Evolutionary conservation across 2,888 invertebrate species (phyloP).

Genomic region (Timema cristinae): DNA sequence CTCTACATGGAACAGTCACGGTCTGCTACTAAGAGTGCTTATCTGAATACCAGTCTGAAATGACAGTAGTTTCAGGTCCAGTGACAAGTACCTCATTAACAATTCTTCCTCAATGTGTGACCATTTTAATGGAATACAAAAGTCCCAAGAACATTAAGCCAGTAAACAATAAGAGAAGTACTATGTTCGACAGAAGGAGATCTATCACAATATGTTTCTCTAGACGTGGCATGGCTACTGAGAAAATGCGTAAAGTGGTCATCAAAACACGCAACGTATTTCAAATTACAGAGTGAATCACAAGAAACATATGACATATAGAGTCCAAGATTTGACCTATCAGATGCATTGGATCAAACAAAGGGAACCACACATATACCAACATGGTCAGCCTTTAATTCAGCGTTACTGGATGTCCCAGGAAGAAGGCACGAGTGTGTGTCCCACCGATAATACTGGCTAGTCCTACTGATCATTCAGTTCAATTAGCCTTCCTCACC

Average conservation of each 20-base stretch:
- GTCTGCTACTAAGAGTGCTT: constrained; percentile 22
- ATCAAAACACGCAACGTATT: constrained; percentile 1
- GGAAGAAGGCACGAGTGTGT: constrained; percentile 1
- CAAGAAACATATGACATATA: constrained; percentile 15
- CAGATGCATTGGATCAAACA: too few relatives aligned
- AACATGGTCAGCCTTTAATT: too few relatives aligned
- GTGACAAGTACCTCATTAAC: constrained; percentile 12
- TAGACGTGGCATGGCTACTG: constrained; percentile 21
- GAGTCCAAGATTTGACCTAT: background rate
- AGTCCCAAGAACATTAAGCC: constrained; percentile 19
- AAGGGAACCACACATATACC: too few relatives aligned
- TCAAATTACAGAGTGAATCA: background rate
- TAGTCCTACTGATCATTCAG: constrained; percentile 19
- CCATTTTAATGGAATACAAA: constrained; percentile 3
- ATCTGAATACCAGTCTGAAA: constrained; percentile 12
- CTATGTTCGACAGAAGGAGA: background rate
- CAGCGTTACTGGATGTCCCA: background rate
- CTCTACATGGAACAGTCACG: constrained; percentile 25
- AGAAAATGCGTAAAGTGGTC: constrained; percentile 13
- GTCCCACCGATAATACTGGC: constrained; percentile 20
- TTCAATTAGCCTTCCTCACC: constrained; percentile 20
- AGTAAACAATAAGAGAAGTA: background rate
- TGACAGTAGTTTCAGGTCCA: constrained; percentile 16
- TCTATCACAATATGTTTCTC: constrained; percentile 6
- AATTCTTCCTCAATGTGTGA: constrained; percentile 14